Base-by-base conservation (phyloP, 2,113 vertebrate species). In the Xyliphius kryptos region DNA sequence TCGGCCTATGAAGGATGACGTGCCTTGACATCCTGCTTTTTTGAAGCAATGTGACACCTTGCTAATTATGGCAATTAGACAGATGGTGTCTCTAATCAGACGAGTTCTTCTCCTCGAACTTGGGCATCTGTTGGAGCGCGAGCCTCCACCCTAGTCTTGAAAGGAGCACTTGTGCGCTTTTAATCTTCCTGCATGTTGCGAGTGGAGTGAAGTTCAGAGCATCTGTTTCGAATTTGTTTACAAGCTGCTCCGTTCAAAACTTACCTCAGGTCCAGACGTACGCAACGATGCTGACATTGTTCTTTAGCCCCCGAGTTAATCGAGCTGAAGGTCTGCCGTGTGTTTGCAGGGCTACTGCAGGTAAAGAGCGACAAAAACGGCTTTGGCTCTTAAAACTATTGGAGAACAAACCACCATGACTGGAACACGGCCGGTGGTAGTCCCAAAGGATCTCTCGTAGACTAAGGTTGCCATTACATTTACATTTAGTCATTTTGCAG, bases 21-120 rank as follows among this genome's bases (percentile, higher is more conserved):
- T 20, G 40, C 21, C 13, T 21, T 70, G 61, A 41, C 56, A 50
- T 16, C 44, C 17, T 1, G 37, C 21, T 16, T 50, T 50, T 61
- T 65, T 56, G 56, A 52, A 66, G 36, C 47, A 20, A 61, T 56
- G 50, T 56, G 56, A 53, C 22, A 56, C 20, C 48, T 51, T 40
- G 40, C 26, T 69, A 61, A 66, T 69, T 47, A 52, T 47, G 41
- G 9, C 41, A 68, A 48, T 51, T 55, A 26, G 16, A 38, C 60
- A 60, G 61, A 60, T 51, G 51, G 20, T 44, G 37, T 48, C 40
- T 56, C 13, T 61, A 48, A 56, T 56, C 51, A 50, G 43, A 55
- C 21, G 7, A 55, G 19, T 56, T n/a, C 13, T 49, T 56, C 49
- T 19, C 40, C 37, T 61, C 13, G 5, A 37, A 46, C 32, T 38